These are phyloP conservation scores for Phyllotreta cruciferae DNA, from an alignment of 2,888 invertebrate species.

Conservation along the genomic window DNA sequence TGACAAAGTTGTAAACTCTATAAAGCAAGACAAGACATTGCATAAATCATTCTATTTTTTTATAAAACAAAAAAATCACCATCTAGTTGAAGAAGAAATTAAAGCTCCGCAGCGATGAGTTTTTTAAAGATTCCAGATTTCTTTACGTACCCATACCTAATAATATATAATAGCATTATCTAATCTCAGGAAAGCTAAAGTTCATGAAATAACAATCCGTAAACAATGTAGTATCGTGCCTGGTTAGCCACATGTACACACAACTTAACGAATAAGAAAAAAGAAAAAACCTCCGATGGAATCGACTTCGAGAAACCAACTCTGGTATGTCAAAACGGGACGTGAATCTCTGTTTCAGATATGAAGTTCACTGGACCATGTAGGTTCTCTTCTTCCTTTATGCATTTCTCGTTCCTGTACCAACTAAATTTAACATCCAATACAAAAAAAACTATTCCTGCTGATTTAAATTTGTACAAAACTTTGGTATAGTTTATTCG, in stretches of 20 bases:
- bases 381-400: slow-evolving; percentile 26
- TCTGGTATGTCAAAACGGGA: slow-evolving; percentile 49
- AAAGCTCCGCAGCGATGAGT: no score
- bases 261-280: slow-evolving; percentile 26
- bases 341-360: slow-evolving; percentile 45
- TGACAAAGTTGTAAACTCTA: no score
- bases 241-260: slow-evolving; percentile 32
- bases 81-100: no score
- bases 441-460: no score
- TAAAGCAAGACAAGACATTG: no score
- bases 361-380: slow-evolving; percentile 37
- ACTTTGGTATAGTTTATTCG: no score
- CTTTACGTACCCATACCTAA: not conserved
- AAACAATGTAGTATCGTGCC: slow-evolving; percentile 33
- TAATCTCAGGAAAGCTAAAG: slow-evolving; percentile 20
- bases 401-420: slow-evolving; percentile 4
- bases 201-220: slow-evolving; percentile 31
- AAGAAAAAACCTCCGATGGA: slow-evolving; percentile 47
- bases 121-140: slow-evolving; percentile 10
- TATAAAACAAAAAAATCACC: no score
- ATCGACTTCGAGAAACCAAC: slow-evolving; percentile 46
- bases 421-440: not conserved
- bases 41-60: no score
- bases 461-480: no score
- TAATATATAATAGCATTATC: slow-evolving; percentile 23